A percentile compares a stretch with the other conserved stretches of the same genome.
Evolutionary conservation across 2,797 vertebrate genomes (phyloP).

Genomic region (Kryptopterus vitreolus): DNA sequence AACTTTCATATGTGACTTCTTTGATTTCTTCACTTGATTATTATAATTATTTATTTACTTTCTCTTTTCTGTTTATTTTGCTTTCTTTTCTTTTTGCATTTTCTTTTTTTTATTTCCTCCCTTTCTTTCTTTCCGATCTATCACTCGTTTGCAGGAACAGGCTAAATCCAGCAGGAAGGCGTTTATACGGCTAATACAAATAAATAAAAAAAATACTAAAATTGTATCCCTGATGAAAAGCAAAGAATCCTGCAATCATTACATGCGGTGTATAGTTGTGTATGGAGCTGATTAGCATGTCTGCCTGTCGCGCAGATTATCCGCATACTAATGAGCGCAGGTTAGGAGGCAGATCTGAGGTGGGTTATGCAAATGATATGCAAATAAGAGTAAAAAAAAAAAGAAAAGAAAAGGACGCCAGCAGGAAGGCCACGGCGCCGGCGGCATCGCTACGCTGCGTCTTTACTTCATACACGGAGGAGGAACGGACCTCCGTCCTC

Average conservation of each 20-base stretch:
- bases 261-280: conserved; percentile 75
- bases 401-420: conserved; percentile 48
- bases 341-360: conserved; percentile 52
- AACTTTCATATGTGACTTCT: too few species aligned
- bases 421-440: conserved; percentile 68
- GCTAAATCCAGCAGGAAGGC: too few species aligned
- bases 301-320: conserved; percentile 75
- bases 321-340: conserved; percentile 71
- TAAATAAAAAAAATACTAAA: too few species aligned
- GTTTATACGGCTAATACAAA: too few species aligned
- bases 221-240: conserved; percentile 77
- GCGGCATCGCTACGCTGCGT: conserved; percentile 32
- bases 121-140: too few species aligned
- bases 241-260: conserved; percentile 79
- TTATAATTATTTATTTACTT: too few species aligned
- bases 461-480: background rate
- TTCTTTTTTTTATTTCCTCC: too few species aligned
- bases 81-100: too few species aligned
- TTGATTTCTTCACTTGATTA: too few species aligned
- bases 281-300: conserved; percentile 79
- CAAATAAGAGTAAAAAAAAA: conserved; percentile 68
- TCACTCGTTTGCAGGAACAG: too few species aligned
- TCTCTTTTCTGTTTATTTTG: too few species aligned
- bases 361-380: conserved; percentile 71
- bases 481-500: background rate